Conservation (phyloP, 2,113 vertebrate genomes). For the Sardina pilchardus region DNA sequence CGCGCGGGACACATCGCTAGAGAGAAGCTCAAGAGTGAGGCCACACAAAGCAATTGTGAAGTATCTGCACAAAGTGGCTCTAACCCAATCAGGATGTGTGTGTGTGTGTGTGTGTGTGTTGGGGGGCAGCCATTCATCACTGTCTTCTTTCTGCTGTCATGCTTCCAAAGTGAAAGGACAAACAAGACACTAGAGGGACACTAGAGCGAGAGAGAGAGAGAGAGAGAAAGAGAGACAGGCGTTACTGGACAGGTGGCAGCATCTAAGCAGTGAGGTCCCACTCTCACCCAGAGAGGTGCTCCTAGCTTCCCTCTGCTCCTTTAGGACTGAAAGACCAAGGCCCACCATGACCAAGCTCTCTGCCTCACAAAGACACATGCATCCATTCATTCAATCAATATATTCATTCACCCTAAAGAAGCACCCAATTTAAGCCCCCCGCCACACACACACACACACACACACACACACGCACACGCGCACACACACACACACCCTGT, state of each 20-base stretch:
- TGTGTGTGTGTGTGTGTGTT: slow-evolving; percentile 15
- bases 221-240: background rate
- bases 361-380: background rate
- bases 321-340: background rate
- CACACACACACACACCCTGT: background rate
- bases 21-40: slow-evolving; percentile 58
- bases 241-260: background rate
- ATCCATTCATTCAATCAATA: background rate
- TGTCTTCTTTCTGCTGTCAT: slow-evolving; percentile 61
- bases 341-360: background rate
- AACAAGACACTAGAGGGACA: slow-evolving; percentile 40
- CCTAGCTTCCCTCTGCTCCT: background rate
- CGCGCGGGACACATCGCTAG: background rate
- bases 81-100: slow-evolving; percentile 62
- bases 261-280: background rate
- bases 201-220: background rate
- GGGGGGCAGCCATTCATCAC: slow-evolving; percentile 68
- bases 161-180: slow-evolving; percentile 25
- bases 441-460: slow-evolving; percentile 1
- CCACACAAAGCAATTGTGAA: slow-evolving; percentile 58
- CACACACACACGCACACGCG: background rate
- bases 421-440: background rate
- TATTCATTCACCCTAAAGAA: background rate
- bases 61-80: slow-evolving; percentile 52
- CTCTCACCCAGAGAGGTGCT: background rate